These are phyloP conservation scores for Anser cygnoides DNA, from an alignment of 2,113 vertebrate species.

Conservation along the genomic window DNA sequence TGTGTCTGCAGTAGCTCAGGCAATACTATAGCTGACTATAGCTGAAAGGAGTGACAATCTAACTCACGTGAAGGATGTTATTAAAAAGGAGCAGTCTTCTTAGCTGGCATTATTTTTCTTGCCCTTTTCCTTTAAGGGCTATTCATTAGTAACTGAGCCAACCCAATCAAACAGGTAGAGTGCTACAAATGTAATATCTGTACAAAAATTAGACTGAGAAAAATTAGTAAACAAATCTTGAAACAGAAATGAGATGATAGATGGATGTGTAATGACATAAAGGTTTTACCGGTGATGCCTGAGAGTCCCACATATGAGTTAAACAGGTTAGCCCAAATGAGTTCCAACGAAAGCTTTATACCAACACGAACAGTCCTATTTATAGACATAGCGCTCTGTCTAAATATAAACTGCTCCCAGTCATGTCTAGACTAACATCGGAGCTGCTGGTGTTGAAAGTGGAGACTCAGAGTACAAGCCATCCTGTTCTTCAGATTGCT, in stretches of 20 bases:
- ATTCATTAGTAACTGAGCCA: background rate
- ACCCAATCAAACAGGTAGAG: background rate
- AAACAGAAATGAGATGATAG: background rate
- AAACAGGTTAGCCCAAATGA: background rate
- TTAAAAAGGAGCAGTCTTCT: background rate
- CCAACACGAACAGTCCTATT: background rate
- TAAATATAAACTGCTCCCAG: conserved; percentile 41
- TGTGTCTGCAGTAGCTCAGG: background rate
- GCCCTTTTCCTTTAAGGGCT: background rate
- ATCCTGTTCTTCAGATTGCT: background rate
- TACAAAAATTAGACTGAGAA: background rate
- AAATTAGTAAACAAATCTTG: background rate
- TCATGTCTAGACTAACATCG: conserved; percentile 29
- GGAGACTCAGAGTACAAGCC: background rate
- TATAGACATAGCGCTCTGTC: background rate
- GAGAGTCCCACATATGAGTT: background rate
- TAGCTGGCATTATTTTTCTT: background rate
- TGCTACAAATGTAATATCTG: background rate
- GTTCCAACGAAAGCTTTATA: conserved; percentile 8
- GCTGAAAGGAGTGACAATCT: background rate
- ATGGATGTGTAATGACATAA: background rate
- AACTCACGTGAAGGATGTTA: background rate
- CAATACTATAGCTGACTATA: background rate
- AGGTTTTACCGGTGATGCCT: background rate
- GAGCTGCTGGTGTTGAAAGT: background rate